Base-by-base conservation (phyloP, 2,888 invertebrate genomes). In the Drosophila rubida region DNA sequence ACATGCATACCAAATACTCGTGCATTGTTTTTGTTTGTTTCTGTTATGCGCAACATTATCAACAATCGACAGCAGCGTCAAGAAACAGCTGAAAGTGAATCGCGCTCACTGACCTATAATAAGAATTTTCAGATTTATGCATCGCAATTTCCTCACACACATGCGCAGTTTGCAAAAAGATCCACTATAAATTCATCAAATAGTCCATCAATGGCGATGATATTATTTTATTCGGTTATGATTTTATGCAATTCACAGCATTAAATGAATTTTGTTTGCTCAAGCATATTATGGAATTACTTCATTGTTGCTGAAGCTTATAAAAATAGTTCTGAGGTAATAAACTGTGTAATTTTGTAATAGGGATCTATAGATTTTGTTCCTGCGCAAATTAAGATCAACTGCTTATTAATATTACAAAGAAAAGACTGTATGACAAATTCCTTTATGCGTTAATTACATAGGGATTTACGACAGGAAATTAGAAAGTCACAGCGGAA, bases 41-140 rank as follows among this genome's bases (percentile, higher is more conserved):
- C 44, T 55, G 53, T 63, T 72, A 44, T 59, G 30, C 25, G 55
- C 16, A 11, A 14, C 57, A 65, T 62, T 69, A 75, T 78, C 78
- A 58, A 25, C 67, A 58, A 44, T 39, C 53, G 25, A 55, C 66
- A 61, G 61, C 58, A 48, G 32, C 53, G 58, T 51, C 41, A 49
- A 37, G n/a, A 62, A 55, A 45, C 61, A 64, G 67, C 69, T 84
- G 72, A 84, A 83, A 84, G 85, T 82, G 73, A 83, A 84, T 71
- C 76, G 78, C 83, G 80, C 84, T 74, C 78, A 82, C 85, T 83
- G 83, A 83, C 83, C 83, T 83, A 84, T 83, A 80, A 83, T 83
- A 83, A 85, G 69, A 77, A 69, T 76, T 78, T 84, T 66, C 54
- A 67, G 63, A 76, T 76, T 69, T 54, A 69, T 60, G 41, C 65